Percentiles rank a stretch among this genome's conserved stretches.
These are phyloP conservation scores for Falco novaeseelandiae DNA, from an alignment of 2,797 vertebrate species.

Conservation along the genomic window DNA sequence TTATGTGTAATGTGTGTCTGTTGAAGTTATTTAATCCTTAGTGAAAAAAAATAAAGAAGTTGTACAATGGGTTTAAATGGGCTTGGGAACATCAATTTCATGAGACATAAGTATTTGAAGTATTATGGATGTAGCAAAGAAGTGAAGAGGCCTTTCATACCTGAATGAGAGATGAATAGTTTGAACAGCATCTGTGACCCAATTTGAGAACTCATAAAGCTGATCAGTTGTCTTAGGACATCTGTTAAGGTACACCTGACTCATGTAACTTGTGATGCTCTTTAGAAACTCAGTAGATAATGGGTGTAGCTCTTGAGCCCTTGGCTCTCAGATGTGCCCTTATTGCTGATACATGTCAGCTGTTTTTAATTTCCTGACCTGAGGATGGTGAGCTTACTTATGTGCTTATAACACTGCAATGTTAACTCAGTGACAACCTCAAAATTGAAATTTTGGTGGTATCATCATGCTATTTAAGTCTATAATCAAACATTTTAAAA, in stretches of 20 bases:
- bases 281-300: background rate
- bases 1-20: background rate
- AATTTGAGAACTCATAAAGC: background rate
- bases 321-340: background rate
- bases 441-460: background rate
- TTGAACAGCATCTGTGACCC: background rate
- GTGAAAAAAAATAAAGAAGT: background rate
- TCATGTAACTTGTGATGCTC: background rate
- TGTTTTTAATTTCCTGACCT: background rate
- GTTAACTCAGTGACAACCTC: background rate
- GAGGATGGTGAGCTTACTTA: background rate
- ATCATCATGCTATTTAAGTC: background rate
- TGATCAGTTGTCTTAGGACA: background rate
- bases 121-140: background rate
- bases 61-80: background rate
- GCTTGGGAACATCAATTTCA: background rate
- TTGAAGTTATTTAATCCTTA: background rate
- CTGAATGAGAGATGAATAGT: background rate
- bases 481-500: background rate
- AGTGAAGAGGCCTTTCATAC: rapidly evolving
- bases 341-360: rapidly evolving
- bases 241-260: background rate
- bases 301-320: background rate
- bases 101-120: background rate
- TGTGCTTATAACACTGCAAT: background rate